Evolutionary conservation across 2,888 invertebrate genomes (phyloP).

Genomic region (Agrilus mali): DNA sequence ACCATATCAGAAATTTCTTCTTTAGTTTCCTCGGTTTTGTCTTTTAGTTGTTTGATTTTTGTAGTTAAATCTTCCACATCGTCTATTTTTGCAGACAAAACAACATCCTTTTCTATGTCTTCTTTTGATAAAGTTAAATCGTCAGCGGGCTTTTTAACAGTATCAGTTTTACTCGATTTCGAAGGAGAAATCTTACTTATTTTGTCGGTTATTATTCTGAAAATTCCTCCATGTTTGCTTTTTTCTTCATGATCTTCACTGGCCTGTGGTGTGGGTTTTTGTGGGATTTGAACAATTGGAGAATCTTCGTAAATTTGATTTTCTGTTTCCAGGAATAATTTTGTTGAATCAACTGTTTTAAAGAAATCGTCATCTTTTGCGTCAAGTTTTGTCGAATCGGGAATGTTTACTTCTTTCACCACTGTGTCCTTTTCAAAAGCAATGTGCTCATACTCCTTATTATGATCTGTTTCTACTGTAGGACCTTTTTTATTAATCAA

Average conservation of each 20-base stretch:
- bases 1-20: neutral
- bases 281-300: conserved; percentile 1
- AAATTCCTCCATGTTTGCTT: conserved; percentile 1
- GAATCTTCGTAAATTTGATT: conserved; percentile 8
- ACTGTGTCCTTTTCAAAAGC: neutral
- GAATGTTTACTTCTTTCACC: neutral
- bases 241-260: conserved; percentile 5
- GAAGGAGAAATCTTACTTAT: neutral
- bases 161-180: conserved; percentile 1
- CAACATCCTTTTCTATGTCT: neutral
- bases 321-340: conserved; percentile 7
- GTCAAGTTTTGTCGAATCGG: neutral
- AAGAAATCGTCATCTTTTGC: neutral
- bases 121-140: neutral
- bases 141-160: neutral
- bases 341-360: neutral
- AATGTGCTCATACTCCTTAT: conserved; percentile 1
- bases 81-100: conserved; percentile 5
- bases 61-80: conserved; percentile 1
- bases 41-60: too few relatives aligned
- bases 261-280: conserved; percentile 1
- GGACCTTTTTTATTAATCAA: neutral
- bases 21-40: too few relatives aligned
- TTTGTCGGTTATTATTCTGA: conserved; percentile 4
- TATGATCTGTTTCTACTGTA: neutral